Conservation (phyloP, 2,113 vertebrate species). For the Neodontobutis hainanensis region DNA sequence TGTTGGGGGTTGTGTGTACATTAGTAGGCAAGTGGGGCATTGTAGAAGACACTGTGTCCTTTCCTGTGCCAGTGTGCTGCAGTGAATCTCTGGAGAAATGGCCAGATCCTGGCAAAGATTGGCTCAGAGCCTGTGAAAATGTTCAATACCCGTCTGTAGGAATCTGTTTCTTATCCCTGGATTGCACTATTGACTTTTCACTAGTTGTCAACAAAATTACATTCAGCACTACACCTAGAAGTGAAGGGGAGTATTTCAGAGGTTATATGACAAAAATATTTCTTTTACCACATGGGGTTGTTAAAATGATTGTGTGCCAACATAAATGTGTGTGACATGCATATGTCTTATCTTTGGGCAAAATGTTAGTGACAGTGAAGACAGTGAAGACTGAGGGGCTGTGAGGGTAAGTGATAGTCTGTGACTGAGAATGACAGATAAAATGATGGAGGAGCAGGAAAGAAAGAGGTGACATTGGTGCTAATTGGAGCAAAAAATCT, state of each 20-base stretch:
- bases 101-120: slow-evolving; percentile 35
- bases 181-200: slow-evolving; percentile 11
- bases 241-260: slow-evolving; percentile 12
- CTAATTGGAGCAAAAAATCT: slow-evolving; percentile 62
- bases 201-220: slow-evolving; percentile 26
- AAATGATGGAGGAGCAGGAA: slow-evolving; percentile 21
- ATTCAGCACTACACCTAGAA: slow-evolving; percentile 16
- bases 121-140: slow-evolving; percentile 36
- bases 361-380: slow-evolving; percentile 5
- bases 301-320: slow-evolving; percentile 35
- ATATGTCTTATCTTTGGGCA: slow-evolving; percentile 10
- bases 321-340: background rate
- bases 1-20: slow-evolving; percentile 4
- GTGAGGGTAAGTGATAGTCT: slow-evolving; percentile 3
- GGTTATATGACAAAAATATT: slow-evolving; percentile 18
- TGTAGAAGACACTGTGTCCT: slow-evolving; percentile 57
- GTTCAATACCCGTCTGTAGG: slow-evolving; percentile 3
- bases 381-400: background rate
- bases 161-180: slow-evolving; percentile 10
- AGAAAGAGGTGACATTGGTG: slow-evolving; percentile 62
- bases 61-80: slow-evolving; percentile 37
- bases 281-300: slow-evolving; percentile 27
- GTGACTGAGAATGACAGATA: slow-evolving; percentile 21
- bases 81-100: slow-evolving; percentile 45
- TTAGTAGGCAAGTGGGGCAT: slow-evolving; percentile 6